These are phyloP conservation scores for Myotis vivesi DNA, from an alignment of 2,797 vertebrate species.

Conservation along the genomic window DNA sequence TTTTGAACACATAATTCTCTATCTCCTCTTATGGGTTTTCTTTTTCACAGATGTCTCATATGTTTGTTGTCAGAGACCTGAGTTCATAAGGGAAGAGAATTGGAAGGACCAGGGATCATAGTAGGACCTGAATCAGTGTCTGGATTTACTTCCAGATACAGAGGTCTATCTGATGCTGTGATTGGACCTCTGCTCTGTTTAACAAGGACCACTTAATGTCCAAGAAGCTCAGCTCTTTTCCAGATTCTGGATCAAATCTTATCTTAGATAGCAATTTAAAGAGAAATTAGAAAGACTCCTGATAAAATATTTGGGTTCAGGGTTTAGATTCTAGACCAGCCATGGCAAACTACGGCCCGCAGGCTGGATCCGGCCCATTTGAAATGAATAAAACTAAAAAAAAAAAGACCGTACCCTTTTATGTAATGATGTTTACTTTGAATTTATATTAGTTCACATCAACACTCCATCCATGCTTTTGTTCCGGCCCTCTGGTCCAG, in stretches of 20 bases:
- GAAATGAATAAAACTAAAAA: no score
- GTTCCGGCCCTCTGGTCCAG: no score
- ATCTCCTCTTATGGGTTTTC: not conserved
- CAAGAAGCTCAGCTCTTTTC: not conserved
- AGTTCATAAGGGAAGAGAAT: not conserved
- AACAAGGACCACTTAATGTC: not conserved
- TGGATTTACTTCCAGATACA: not conserved
- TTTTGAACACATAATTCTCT: constrained; percentile 12
- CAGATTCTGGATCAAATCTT: not conserved
- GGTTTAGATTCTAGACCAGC: not conserved
- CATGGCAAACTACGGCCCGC: no score
- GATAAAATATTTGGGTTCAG: not conserved
- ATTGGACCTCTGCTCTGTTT: not conserved
- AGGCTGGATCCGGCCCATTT: no score
- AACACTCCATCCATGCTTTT: no score
- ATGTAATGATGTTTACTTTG: no score
- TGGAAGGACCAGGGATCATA: not conserved
- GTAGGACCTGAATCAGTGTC: not conserved
- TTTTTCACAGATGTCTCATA: not conserved
- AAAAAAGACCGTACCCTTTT: no score
- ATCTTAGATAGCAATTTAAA: not conserved
- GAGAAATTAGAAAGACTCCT: not conserved
- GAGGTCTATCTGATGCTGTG: not conserved
- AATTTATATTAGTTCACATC: no score
- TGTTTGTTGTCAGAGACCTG: not conserved